Evolutionary conservation across 2,113 vertebrate species (phyloP).

Genomic region (Phalacrocorax brasilianus): DNA sequence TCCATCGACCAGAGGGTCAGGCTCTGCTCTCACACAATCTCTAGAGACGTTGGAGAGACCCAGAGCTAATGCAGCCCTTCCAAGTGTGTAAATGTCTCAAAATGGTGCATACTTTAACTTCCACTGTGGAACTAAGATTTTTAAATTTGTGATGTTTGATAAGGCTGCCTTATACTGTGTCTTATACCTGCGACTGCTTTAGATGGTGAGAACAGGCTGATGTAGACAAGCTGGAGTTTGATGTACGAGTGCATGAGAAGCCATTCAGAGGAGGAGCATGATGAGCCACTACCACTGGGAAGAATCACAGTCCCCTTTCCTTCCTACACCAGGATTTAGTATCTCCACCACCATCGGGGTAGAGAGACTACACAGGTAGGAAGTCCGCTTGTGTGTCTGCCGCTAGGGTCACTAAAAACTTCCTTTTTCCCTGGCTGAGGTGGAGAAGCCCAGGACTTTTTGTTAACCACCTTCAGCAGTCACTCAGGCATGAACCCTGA

Average conservation of each 20-base stretch:
- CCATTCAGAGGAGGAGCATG: neutral
- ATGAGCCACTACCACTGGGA: neutral
- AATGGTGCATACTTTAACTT: neutral
- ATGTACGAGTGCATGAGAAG: neutral
- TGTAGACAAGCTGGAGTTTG: neutral
- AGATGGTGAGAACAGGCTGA: neutral
- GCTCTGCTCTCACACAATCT: neutral
- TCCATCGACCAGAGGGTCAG: neutral
- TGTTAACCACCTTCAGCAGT: rapidly evolving
- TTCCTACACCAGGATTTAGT: neutral
- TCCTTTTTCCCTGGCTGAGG: neutral
- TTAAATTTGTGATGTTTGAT: neutral
- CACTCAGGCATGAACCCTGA: neutral
- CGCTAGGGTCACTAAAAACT: neutral
- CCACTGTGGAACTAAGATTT: neutral
- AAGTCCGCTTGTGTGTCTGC: neutral
- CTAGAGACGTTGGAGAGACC: neutral
- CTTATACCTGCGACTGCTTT: neutral
- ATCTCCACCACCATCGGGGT: neutral
- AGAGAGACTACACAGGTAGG: neutral
- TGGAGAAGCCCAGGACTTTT: neutral
- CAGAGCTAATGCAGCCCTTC: neutral
- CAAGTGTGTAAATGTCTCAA: neutral
- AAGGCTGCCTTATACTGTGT: neutral
- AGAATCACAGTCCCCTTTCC: neutral